A percentile compares a stretch with the other conserved stretches of the same genome.
Evolutionary conservation across 2,888 invertebrate species (phyloP).

Genomic region (Campoplex nolae): DNA sequence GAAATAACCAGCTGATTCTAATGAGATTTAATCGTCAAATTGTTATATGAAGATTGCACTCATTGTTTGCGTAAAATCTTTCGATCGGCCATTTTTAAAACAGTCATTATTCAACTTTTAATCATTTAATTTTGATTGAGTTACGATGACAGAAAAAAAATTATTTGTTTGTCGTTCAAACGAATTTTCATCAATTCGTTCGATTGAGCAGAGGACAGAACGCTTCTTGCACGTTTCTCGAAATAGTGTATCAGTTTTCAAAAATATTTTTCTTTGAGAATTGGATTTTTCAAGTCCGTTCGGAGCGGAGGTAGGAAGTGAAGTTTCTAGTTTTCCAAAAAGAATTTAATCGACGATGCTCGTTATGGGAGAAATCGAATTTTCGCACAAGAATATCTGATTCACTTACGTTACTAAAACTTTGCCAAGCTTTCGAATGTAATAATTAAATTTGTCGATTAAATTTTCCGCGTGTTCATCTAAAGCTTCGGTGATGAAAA

Average conservation of each 20-base stretch:
- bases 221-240: too few relatives aligned
- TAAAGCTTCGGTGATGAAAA: neutral
- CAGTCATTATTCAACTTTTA: neutral
- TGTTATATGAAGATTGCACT: neutral
- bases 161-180: neutral
- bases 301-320: neutral
- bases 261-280: neutral
- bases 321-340: neutral
- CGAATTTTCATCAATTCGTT: too few relatives aligned
- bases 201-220: neutral
- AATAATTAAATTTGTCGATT: neutral
- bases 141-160: neutral
- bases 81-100: neutral
- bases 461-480: neutral
- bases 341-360: neutral
- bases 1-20: neutral
- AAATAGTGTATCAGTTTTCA: neutral
- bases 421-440: neutral
- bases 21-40: neutral
- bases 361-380: neutral
- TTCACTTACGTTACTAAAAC: neutral
- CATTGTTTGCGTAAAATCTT: neutral
- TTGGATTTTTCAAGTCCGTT: neutral
- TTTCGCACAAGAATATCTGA: neutral
- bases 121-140: neutral